A percentile compares a stretch with the other conserved stretches of the same genome.
Conservation (phyloP, 2,888 invertebrate species). For the Phrixothrix hirtus region DNA sequence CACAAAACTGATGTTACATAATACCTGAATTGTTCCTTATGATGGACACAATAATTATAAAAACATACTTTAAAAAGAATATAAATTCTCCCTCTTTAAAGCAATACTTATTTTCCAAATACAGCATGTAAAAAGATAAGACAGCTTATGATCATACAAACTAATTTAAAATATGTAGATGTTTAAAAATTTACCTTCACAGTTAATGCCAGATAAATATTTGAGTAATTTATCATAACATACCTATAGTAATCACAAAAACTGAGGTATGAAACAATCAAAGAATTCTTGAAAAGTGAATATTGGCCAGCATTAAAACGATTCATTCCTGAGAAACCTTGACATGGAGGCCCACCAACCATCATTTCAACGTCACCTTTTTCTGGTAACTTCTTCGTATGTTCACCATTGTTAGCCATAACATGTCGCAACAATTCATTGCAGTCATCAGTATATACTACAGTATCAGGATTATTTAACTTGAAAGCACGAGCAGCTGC, state of each 20-base stretch:
- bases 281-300: constrained; percentile 82
- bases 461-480: constrained; percentile 72
- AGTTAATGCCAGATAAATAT: no score
- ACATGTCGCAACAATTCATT: constrained; percentile 71
- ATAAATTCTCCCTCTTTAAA: no score
- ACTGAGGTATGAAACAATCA: constrained; percentile 79
- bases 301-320: constrained; percentile 83
- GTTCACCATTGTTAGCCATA: constrained; percentile 60
- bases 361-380: constrained; percentile 82
- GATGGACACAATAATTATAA: no score
- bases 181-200: no score
- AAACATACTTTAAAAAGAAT: no score
- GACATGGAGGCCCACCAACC: constrained; percentile 87
- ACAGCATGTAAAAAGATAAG: no score
- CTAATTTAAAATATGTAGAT: no score
- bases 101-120: no score
- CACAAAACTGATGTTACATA: no score
- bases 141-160: no score
- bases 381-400: constrained; percentile 60
- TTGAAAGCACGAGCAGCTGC: constrained; percentile 79
- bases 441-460: constrained; percentile 82
- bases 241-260: constrained; percentile 82
- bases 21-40: no score
- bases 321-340: constrained; percentile 90
- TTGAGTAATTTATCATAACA: constrained; percentile 3